phyloP scores from a whole-genome alignment of 2,113 vertebrate species.

The Dromiciops gliroides region DNA sequence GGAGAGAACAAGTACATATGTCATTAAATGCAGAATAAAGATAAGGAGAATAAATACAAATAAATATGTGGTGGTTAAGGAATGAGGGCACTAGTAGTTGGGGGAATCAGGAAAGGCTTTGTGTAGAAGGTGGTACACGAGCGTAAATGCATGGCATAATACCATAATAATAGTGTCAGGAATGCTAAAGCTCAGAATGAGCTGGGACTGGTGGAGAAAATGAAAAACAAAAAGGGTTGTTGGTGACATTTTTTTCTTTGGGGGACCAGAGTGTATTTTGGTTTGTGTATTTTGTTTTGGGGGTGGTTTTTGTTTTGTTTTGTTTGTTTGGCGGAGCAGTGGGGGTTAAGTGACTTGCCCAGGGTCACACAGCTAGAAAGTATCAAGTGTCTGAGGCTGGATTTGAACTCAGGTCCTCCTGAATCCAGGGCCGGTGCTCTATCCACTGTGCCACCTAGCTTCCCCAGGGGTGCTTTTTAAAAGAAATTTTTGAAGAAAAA shows the following conservation, averaged over 20 bases:
- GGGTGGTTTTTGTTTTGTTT: too few species aligned
- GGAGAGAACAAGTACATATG: background rate
- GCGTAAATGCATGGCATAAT: background rate
- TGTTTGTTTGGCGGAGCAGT: too few species aligned
- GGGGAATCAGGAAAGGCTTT: background rate
- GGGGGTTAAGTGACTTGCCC: too few species aligned
- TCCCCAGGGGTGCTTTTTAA: background rate
- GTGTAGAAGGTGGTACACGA: background rate
- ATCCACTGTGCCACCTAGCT: too few species aligned
- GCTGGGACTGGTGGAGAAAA: background rate
- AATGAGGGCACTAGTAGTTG: background rate
- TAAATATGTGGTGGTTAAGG: background rate
- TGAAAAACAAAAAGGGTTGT: background rate
- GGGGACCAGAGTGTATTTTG: background rate
- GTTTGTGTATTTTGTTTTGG: background rate
- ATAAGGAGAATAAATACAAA: background rate
- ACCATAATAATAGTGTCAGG: background rate
- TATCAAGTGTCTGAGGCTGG: too few species aligned
- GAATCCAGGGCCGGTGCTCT: too few species aligned
- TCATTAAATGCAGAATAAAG: background rate
- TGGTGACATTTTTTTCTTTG: background rate
- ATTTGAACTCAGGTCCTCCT: too few species aligned
- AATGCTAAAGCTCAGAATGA: background rate
- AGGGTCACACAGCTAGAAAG: too few species aligned
- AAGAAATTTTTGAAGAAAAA: background rate